A percentile compares a stretch with the other conserved stretches of the same genome.
Conservation (phyloP, 1,140 invertebrate species). For the Neuroterus valhalla region DNA sequence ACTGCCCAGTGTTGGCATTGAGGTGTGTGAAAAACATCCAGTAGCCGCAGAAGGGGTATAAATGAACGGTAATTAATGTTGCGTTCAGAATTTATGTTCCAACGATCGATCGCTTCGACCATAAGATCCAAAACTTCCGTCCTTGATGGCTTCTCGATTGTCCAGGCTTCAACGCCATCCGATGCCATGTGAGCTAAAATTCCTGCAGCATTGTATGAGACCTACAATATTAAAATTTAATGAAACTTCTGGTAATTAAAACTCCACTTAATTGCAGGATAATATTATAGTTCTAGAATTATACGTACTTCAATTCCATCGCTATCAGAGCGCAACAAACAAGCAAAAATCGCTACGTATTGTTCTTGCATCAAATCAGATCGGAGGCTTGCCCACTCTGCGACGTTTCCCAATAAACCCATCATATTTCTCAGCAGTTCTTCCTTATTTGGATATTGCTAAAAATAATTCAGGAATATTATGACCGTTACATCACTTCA, state of each 20-base stretch:
- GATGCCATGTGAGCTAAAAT: conserved; percentile 96
- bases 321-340: conserved; percentile 87
- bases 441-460: conserved; percentile 91
- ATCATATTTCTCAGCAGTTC: conserved; percentile 97
- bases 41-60: conserved; percentile 90
- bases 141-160: conserved; percentile 81
- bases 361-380: conserved; percentile 88
- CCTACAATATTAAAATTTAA: conserved; percentile 72
- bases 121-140: conserved; percentile 86
- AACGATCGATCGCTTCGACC: conserved; percentile 88
- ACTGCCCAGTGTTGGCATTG: conserved; percentile 96
- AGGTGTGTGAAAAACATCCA: conserved; percentile 88
- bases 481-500: conserved; percentile 27
- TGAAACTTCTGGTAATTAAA: conserved; percentile 11
- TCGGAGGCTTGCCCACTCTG: conserved; percentile 92
- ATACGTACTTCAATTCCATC: conserved; percentile 93
- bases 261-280: neutral
- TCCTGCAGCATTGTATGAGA: conserved; percentile 97
- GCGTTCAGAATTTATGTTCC: conserved; percentile 89
- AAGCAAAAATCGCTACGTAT: conserved; percentile 90
- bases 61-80: conserved; percentile 99
- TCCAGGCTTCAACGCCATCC: conserved; percentile 91
- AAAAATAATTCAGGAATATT: conserved; percentile 48
- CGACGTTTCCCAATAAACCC: conserved; percentile 96
- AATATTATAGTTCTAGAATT: conserved; percentile 21